Evolutionary conservation across 2,888 invertebrate genomes (phyloP).

Genomic region (Mechanitis messenoides): DNA sequence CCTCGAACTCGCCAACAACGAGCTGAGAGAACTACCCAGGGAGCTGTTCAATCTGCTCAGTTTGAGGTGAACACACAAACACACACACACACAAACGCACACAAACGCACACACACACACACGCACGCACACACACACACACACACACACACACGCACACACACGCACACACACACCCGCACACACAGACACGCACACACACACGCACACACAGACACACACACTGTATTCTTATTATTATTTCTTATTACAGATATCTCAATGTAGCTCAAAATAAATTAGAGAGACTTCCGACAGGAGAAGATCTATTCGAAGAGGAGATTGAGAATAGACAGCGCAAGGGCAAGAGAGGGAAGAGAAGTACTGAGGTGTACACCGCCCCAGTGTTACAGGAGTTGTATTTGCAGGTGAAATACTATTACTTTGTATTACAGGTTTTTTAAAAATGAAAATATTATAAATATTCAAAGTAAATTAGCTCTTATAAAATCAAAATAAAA

Average conservation of each 20-base stretch:
- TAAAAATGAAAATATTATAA: background rate
- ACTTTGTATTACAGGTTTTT: background rate
- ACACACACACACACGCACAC: background rate
- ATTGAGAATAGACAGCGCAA: constrained; percentile 37
- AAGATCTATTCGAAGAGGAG: constrained; percentile 58
- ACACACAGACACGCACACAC: background rate
- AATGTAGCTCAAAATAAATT: constrained; percentile 94
- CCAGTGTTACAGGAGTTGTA: constrained; percentile 93
- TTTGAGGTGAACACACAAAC: constrained; percentile 72
- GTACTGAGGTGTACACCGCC: constrained; percentile 78
- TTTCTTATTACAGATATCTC: constrained; percentile 73
- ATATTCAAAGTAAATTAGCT: no score
- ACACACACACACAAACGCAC: background rate
- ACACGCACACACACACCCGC: background rate
- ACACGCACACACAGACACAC: background rate
- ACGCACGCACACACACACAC: background rate
- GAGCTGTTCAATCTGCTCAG: constrained; percentile 90
- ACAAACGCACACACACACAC: constrained; percentile 24
- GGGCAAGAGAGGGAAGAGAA: constrained; percentile 35
- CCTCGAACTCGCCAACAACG: constrained; percentile 94
- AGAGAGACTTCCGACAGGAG: constrained; percentile 80
- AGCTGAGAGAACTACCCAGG: constrained; percentile 85
- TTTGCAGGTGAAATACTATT: constrained; percentile 77
- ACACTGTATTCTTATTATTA: no score
- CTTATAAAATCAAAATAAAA: background rate